phyloP scores from a whole-genome alignment of 2,797 vertebrate species.

The Parambassis ranga region DNA sequence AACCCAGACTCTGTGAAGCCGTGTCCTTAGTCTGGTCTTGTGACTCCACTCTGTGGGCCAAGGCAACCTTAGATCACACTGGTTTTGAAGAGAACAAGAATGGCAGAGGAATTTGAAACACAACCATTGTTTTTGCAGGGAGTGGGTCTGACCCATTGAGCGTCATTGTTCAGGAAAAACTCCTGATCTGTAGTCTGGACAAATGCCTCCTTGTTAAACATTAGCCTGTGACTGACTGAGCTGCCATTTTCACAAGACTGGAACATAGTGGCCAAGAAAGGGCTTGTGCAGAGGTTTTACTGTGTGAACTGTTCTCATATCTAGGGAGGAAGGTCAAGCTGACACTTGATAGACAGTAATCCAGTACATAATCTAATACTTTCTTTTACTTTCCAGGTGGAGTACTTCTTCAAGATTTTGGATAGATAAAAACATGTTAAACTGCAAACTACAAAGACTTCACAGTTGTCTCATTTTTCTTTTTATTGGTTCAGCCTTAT shows the following conservation, averaged over 20 bases:
- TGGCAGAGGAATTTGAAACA: constrained; percentile 69
- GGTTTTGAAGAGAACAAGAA: constrained; percentile 64
- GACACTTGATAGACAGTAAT: not conserved
- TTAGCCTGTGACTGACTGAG: constrained; percentile 71
- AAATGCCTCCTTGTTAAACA: constrained; percentile 82
- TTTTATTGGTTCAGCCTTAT: constrained; percentile 97
- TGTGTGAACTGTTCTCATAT: constrained; percentile 1
- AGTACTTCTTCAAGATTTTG: constrained; percentile 98
- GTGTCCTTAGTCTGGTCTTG: constrained; percentile 56
- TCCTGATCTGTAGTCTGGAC: constrained; percentile 78
- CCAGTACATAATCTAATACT: not conserved
- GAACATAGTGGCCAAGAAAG: constrained; percentile 42
- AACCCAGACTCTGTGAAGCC: constrained; percentile 34
- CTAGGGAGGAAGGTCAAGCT: not conserved
- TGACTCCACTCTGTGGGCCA: constrained; percentile 75
- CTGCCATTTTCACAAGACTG: constrained; percentile 69
- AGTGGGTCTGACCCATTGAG: constrained; percentile 72
- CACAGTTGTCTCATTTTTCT: constrained; percentile 80
- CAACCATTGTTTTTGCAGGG: constrained; percentile 75
- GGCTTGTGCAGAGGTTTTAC: constrained; percentile 17
- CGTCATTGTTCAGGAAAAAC: constrained; percentile 78
- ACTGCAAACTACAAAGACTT: constrained; percentile 38
- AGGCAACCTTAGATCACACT: constrained; percentile 66
- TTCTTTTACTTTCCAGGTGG: constrained; percentile 80
- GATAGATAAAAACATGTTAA: constrained; percentile 76